Base-by-base conservation (phyloP, 1,140 invertebrate genomes). In the Pemphigus obesinymphae region DNA sequence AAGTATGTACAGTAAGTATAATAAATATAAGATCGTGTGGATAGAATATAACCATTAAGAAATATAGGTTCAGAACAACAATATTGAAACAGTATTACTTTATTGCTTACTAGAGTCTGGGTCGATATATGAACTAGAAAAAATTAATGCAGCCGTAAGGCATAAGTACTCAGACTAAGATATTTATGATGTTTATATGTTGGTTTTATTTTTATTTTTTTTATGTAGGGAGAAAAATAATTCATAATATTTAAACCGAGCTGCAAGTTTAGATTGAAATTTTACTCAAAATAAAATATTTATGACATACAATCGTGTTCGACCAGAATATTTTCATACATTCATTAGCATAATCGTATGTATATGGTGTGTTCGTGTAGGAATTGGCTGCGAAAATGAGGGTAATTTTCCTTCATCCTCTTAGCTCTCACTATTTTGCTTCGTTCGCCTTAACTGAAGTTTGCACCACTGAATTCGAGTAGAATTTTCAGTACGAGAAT, bases 231-330 rank as follows among this genome's bases (percentile, higher is more conserved):
- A 40, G 6, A 43, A 70, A 70, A 73, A 73, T 73, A 31, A 73
- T 29, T 73, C 26, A 50, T 73, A 20, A 73, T 73, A 50, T 50
- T 48, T 50, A n/a, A 73, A 48, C 17, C 43, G 29, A n/a, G n/a
- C 70, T 15, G 17, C n/a, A n/a, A 70, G 68, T 75, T 75, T 75
- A 53, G 11, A 37, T 6, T 76, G 29, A 26, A 76, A 55, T 37
- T 76, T 76, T 50, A 17, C 73, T 76, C 17, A n/a, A 76, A 76
- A 76, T 76, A 76, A 76, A 76, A 55, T 80, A 80, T 80, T 80
- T 80, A 80, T 63, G 37, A 80, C 17, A 80, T 34, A 80, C 76
- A 48, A 75, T 29, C 72, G n/a, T 53, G 48, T 53, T n/a, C 40
- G 37, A 76, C 73, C 48, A 15, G 37, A 11, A 53, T 11, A 40